These are phyloP conservation scores for Hypanus sabinus DNA, from an alignment of 2,113 vertebrate genomes.

Conservation along the genomic window DNA sequence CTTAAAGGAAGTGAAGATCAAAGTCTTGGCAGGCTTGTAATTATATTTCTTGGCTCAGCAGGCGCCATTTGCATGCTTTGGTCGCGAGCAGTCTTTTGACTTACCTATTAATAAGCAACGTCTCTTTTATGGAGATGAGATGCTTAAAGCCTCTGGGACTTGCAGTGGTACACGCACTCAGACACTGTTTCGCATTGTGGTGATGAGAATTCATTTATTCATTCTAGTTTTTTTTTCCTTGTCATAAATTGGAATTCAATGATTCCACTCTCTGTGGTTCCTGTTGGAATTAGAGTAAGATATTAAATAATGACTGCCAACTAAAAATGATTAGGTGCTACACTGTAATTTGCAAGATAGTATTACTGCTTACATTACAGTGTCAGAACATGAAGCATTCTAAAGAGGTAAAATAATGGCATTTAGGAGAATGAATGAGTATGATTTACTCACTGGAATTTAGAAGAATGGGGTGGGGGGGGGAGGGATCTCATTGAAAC, in stretches of 20 bases:
- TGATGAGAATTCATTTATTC: background rate
- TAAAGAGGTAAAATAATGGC: background rate
- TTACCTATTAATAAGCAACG: background rate
- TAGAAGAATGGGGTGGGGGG: no score
- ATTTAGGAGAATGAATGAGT: background rate
- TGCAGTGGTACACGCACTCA: background rate
- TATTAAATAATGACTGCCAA: conserved; percentile 1
- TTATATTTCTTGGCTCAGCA: conserved; percentile 38
- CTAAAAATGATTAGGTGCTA: background rate
- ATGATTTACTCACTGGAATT: no score
- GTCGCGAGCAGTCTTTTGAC: conserved; percentile 8
- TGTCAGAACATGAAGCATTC: background rate
- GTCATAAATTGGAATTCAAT: background rate
- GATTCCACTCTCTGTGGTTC: background rate
- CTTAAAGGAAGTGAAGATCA: conserved; percentile 29
- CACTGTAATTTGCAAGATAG: background rate
- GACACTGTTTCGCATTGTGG: background rate
- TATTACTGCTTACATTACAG: background rate
- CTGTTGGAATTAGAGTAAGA: background rate
- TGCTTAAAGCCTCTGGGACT: conserved; percentile 13
- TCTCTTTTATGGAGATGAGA: background rate
- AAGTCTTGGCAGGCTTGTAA: conserved; percentile 31
- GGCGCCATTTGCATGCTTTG: background rate
- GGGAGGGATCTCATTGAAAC: no score
- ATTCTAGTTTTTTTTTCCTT: background rate